Percentiles rank a stretch among this genome's conserved stretches.
Evolutionary conservation across 2,888 invertebrate species (phyloP).

Genomic region (Lasioglossum morio): DNA sequence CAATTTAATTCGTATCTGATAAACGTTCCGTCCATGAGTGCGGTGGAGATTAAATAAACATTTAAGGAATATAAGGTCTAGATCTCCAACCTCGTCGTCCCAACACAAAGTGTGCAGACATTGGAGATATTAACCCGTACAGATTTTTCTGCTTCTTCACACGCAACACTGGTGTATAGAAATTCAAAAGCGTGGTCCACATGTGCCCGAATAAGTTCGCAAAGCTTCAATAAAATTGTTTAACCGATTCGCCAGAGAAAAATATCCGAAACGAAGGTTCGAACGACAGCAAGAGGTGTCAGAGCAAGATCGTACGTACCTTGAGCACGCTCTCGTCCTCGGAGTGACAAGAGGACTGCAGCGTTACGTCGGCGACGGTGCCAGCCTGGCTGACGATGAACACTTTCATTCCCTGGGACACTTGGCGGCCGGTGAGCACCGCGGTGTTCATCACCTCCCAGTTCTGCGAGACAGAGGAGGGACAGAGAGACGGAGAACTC

Average conservation of each 20-base stretch:
- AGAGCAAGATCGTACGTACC: slow-evolving; percentile 87
- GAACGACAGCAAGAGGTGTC: not conserved
- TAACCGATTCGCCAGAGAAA: not conserved
- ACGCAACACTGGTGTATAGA: not conserved
- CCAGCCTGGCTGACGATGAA: slow-evolving; percentile 97
- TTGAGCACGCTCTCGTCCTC: slow-evolving; percentile 98
- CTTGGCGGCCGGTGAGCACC: slow-evolving; percentile 96
- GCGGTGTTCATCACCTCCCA: slow-evolving; percentile 98
- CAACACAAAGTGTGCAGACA: too few relatives aligned
- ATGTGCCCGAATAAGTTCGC: not conserved
- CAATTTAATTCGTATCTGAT: too few relatives aligned
- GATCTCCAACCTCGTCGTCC: too few relatives aligned
- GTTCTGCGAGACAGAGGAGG: slow-evolving; percentile 87
- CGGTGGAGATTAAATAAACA: too few relatives aligned
- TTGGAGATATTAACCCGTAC: too few relatives aligned
- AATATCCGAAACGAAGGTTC: not conserved
- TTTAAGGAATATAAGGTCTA: too few relatives aligned
- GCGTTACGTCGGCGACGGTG: slow-evolving; percentile 96
- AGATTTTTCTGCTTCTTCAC: too few relatives aligned
- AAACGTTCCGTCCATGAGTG: too few relatives aligned
- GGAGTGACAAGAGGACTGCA: slow-evolving; percentile 97
- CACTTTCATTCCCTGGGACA: slow-evolving; percentile 97
- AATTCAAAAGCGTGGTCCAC: not conserved
- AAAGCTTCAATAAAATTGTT: not conserved
- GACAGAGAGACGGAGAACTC: slow-evolving; percentile 31